phyloP scores from a whole-genome alignment of 2,888 invertebrate species.

The Gryllus longicercus region DNA sequence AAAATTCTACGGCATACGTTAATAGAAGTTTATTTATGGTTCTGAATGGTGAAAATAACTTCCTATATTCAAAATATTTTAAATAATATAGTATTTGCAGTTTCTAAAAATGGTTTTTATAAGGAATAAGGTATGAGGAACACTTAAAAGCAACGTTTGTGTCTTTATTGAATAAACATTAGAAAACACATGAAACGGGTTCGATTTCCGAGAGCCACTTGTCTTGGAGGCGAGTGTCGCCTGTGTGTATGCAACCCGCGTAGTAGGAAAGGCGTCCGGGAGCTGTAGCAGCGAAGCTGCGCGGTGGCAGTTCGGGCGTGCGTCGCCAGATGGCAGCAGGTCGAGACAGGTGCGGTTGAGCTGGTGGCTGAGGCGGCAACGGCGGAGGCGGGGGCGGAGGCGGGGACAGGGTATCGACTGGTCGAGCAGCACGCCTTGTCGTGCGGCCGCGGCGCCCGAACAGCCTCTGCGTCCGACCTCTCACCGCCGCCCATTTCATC shows the following conservation, averaged over 20 bases:
- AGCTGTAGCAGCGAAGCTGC: not conserved
- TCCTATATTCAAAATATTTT: too few relatives aligned
- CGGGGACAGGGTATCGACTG: not conserved
- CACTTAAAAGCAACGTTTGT: too few relatives aligned
- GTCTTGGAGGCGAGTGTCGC: not conserved
- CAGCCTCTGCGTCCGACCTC: not conserved
- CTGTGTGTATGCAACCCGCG: not conserved
- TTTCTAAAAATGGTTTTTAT: too few relatives aligned
- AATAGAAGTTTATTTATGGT: too few relatives aligned
- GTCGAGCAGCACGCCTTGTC: too few relatives aligned
- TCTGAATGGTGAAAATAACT: too few relatives aligned
- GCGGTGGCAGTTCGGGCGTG: not conserved
- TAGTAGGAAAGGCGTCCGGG: not conserved
- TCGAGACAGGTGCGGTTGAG: not conserved
- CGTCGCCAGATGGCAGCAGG: slow-evolving; percentile 2
- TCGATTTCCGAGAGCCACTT: too few relatives aligned
- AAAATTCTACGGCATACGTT: too few relatives aligned
- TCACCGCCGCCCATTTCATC: not conserved
- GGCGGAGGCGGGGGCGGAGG: not conserved
- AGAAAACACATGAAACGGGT: too few relatives aligned
- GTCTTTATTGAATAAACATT: too few relatives aligned
- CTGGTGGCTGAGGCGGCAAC: not conserved
- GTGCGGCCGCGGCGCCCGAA: not conserved
- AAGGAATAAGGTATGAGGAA: too few relatives aligned
- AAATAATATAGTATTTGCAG: too few relatives aligned